Conservation (phyloP, 1,140 invertebrate genomes). For the Scaptomyza graminum region DNA sequence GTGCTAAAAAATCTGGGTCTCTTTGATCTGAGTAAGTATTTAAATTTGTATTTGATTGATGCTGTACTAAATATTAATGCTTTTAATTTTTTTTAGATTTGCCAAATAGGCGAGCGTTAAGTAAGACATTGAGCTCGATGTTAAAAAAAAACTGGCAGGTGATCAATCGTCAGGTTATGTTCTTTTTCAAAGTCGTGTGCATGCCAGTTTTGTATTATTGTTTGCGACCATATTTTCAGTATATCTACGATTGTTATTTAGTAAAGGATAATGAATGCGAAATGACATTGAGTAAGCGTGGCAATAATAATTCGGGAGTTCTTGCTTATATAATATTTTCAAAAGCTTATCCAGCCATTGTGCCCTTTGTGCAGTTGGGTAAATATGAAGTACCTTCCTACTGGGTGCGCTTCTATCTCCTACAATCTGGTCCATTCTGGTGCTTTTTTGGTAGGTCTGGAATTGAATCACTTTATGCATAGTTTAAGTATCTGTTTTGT, state of each 20-base stretch:
- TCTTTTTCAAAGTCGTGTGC: constrained; percentile 67
- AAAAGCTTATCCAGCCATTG: constrained; percentile 63
- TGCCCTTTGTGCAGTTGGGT: constrained; percentile 55
- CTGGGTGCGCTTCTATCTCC: constrained; percentile 56
- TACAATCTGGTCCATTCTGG: constrained; percentile 59
- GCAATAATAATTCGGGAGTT: neutral
- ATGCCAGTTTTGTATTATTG: constrained; percentile 67
- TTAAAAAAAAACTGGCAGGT: constrained; percentile 47
- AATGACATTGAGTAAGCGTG: constrained; percentile 59
- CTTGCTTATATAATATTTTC: neutral
- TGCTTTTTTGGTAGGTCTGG: constrained; percentile 55
- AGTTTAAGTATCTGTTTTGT: neutral
- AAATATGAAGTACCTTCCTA: constrained; percentile 57
- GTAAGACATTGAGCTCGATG: constrained; percentile 36
- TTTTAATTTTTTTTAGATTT: constrained; percentile 29
- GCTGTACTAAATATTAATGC: neutral
- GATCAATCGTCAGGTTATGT: constrained; percentile 68
- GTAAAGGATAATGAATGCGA: constrained; percentile 48
- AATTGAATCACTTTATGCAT: too few relatives aligned
- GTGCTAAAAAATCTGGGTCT: constrained; percentile 49
- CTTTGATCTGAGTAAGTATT: constrained; percentile 55
- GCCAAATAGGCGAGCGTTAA: constrained; percentile 29
- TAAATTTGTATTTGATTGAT: neutral
- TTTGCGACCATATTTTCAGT: constrained; percentile 65
- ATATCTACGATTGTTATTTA: constrained; percentile 63